phyloP scores from a whole-genome alignment of 2,888 invertebrate genomes.

The Pterostichus niger region DNA sequence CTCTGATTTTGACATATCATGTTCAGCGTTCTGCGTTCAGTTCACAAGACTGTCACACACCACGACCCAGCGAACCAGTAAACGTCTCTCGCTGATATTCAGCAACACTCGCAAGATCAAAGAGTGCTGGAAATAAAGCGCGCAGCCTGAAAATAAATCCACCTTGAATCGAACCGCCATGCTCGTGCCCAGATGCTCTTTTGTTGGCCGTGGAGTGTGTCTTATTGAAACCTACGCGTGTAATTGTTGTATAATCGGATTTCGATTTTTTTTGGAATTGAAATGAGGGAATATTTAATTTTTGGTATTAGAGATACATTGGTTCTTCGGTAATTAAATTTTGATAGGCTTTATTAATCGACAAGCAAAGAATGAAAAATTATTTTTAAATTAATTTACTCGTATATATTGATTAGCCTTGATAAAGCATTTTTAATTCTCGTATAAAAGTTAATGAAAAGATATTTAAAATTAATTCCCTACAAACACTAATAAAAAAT shows the following conservation, averaged over 20 bases:
- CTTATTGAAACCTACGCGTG: conserved; percentile 34
- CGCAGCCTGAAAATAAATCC: conserved; percentile 52
- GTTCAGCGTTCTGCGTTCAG: not conserved
- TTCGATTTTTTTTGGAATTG: not conserved
- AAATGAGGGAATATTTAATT: conserved; percentile 13
- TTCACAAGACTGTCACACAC: not conserved
- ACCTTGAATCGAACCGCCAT: conserved; percentile 9
- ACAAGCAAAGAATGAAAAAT: too few species aligned
- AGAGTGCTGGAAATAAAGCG: conserved; percentile 58
- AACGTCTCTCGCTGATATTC: conserved; percentile 36
- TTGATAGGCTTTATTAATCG: too few species aligned
- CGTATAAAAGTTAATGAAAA: too few species aligned
- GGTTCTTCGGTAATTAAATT: not conserved
- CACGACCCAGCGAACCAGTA: conserved; percentile 30
- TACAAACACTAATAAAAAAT: too few species aligned
- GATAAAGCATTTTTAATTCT: too few species aligned
- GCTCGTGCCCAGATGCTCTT: conserved; percentile 21
- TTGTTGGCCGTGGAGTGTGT: conserved; percentile 10
- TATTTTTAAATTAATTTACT: too few species aligned
- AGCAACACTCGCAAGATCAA: conserved; percentile 56
- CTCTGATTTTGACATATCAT: conserved; percentile 28
- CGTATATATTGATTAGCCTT: too few species aligned
- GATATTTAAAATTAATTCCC: too few species aligned
- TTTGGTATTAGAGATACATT: not conserved
- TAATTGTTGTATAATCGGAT: conserved; percentile 38